These are phyloP conservation scores for Meganola albula DNA, from an alignment of 2,888 invertebrate genomes.

Conservation along the genomic window DNA sequence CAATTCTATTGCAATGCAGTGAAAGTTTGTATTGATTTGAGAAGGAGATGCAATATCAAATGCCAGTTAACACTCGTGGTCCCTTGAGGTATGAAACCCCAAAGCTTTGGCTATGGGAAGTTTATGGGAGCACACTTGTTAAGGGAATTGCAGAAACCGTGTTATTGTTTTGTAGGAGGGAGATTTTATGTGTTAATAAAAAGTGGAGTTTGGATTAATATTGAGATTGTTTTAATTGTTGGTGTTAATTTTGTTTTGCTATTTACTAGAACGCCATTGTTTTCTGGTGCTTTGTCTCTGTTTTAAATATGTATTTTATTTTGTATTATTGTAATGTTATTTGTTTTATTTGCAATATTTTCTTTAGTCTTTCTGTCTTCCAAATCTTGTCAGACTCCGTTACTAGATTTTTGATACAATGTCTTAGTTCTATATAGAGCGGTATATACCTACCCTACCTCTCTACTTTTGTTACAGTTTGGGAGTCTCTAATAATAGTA, in stretches of 20 bases:
- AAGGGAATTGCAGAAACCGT: slow-evolving; percentile 68
- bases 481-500: too few relatives aligned
- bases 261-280: too few relatives aligned
- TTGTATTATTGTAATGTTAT: too few relatives aligned
- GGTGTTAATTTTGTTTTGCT: slow-evolving; percentile 41
- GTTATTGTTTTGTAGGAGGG: slow-evolving; percentile 65
- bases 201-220: slow-evolving; percentile 52
- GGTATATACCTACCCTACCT: too few relatives aligned
- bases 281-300: slow-evolving; percentile 28
- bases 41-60: slow-evolving; percentile 43
- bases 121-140: slow-evolving; percentile 72
- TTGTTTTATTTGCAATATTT: too few relatives aligned
- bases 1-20: slow-evolving; percentile 1
- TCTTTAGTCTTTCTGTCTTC: too few relatives aligned
- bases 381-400: too few relatives aligned
- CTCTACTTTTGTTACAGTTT: too few relatives aligned
- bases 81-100: slow-evolving; percentile 57
- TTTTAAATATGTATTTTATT: too few relatives aligned
- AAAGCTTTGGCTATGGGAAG: slow-evolving; percentile 66
- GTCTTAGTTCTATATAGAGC: too few relatives aligned
- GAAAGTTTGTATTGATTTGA: slow-evolving; percentile 30
- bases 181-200: slow-evolving; percentile 70
- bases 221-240: slow-evolving; percentile 34
- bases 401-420: too few relatives aligned
- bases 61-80: slow-evolving; percentile 57